Base-by-base conservation (phyloP, 1,140 invertebrate species). In the Sinonovacula constricta region DNA sequence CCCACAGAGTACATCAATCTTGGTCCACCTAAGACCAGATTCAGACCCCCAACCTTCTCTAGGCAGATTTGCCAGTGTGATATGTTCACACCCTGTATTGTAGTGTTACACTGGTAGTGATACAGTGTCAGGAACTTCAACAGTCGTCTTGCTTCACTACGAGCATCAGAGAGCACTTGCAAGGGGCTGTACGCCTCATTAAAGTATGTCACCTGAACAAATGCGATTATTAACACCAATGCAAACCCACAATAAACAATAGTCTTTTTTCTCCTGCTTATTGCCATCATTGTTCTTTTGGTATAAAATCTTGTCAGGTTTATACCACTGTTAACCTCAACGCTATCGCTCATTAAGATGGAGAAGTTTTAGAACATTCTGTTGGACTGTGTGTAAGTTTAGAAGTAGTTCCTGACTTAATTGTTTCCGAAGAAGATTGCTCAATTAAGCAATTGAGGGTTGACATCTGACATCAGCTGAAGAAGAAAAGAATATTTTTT, bases 121-220 rank as follows among this genome's bases (percentile, higher is more conserved):
- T 88, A 86, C 7, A 84, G 81, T 18, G 85, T 87, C 28, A 90
- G 86, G 63, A 90, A 88, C 59, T 87, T 85, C 14, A 90, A 80
- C 24, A 90, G 75, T 51, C 89, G 59, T n/a, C 77, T 79, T 15
- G 88, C 88, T 56, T 90, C 89, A 81, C 84, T 88, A 26, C 86
- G 81, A 12, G 88, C 89, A 85, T 86, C 87, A 26, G 86, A 74
- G 28, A 90, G 72, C 22, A 87, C 86, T 62, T 85, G 83, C 31
- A 90, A 79, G 18, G 89, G 87, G 33, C 83, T 86, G 78, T 86
- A 90, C 15, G 81, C 83, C 28, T 88, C 83, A 56, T 85, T 84
- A 34, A 85, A 84, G 66, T 86, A 86, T n/a, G 79, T 83, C 34
- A 88, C 68, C 60, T 89, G 88, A 15, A 88, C 26, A 22, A 70